A percentile compares a stretch with the other conserved stretches of the same genome.
phyloP scores from a whole-genome alignment of 2,888 invertebrate genomes.

The Craniophora ligustri region DNA sequence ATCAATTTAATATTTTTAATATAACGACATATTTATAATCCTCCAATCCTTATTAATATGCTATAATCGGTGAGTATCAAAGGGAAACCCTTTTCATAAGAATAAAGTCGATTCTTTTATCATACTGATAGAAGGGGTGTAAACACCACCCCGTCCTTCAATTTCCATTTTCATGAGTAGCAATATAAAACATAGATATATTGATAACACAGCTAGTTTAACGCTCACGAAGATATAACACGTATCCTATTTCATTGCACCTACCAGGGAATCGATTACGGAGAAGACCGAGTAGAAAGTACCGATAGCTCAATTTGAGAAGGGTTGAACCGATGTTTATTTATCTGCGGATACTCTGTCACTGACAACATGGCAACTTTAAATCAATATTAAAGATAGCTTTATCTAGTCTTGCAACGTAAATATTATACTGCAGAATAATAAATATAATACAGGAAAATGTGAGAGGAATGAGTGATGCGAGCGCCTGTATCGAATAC shows the following conservation, averaged over 20 bases:
- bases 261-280: constrained; percentile 30
- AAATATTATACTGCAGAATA: constrained; percentile 59
- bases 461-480: constrained; percentile 43
- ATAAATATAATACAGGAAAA: constrained; percentile 47
- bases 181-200: constrained; percentile 16
- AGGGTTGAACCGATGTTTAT: constrained; percentile 38
- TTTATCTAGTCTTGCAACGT: constrained; percentile 47
- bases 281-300: constrained; percentile 37
- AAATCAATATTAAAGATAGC: constrained; percentile 53
- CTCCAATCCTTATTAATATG: neutral
- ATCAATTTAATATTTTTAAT: too few relatives aligned
- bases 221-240: constrained; percentile 11
- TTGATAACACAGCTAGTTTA: constrained; percentile 33
- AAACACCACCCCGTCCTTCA: constrained; percentile 23
- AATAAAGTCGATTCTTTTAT: constrained; percentile 13
- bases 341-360: constrained; percentile 37
- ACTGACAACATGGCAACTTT: constrained; percentile 33
- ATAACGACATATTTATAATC: too few relatives aligned
- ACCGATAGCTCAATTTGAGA: constrained; percentile 43
- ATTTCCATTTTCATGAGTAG: constrained; percentile 46
- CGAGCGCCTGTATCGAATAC: constrained; percentile 47
- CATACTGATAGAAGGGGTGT: constrained; percentile 9
- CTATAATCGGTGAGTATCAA: constrained; percentile 5
- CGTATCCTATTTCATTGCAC: constrained; percentile 31
- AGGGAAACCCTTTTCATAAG: constrained; percentile 18